Percentiles rank a stretch among this genome's conserved stretches.
These are phyloP conservation scores for Leucosticte australis DNA, from an alignment of 2,113 vertebrate species.

Conservation along the genomic window DNA sequence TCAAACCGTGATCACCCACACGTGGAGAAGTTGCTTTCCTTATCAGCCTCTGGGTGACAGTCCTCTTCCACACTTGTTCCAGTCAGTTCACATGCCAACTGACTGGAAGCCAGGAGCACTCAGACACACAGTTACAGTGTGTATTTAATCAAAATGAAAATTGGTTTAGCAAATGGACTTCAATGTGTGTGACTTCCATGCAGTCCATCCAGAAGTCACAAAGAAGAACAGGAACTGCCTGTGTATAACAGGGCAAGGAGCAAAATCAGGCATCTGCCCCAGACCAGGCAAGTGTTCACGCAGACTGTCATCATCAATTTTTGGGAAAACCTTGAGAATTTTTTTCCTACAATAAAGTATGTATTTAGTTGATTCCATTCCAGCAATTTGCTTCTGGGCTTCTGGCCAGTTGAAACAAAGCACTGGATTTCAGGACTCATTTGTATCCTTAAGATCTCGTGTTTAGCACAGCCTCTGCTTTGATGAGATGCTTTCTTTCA, in stretches of 20 bases:
- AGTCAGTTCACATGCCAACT: not conserved
- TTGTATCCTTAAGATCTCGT: not conserved
- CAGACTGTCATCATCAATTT: fast-evolving
- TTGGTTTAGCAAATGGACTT: not conserved
- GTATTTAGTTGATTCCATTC: not conserved
- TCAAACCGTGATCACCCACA: fast-evolving
- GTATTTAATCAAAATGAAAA: not conserved
- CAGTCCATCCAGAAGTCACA: not conserved
- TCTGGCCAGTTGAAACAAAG: not conserved
- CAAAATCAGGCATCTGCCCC: not conserved
- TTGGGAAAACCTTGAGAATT: not conserved
- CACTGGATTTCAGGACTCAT: not conserved
- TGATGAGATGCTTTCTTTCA: not conserved
- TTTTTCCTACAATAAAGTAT: not conserved
- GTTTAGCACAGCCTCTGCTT: not conserved
- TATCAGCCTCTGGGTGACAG: not conserved
- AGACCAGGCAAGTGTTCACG: not conserved
- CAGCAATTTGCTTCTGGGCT: not conserved
- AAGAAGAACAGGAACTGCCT: not conserved
- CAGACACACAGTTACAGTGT: not conserved
- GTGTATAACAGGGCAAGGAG: not conserved
- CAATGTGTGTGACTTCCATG: not conserved
- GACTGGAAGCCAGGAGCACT: not conserved
- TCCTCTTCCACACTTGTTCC: not conserved
- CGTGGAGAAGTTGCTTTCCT: not conserved